phyloP scores from a whole-genome alignment of 2,797 vertebrate species.

The Diglossa cyanea region DNA sequence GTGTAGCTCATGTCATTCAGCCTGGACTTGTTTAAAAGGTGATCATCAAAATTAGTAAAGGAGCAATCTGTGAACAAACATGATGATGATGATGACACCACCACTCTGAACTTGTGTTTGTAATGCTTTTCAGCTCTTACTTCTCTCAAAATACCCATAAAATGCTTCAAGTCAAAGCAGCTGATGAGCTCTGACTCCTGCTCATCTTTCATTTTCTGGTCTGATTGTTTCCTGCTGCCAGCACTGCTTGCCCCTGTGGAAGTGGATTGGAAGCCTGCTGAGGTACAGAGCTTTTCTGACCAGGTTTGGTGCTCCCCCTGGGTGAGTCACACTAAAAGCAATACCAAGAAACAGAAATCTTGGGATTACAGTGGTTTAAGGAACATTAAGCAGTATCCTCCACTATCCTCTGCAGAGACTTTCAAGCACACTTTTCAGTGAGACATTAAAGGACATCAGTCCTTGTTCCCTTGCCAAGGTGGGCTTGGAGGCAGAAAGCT shows the following conservation, averaged over 20 bases:
- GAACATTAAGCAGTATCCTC: neutral
- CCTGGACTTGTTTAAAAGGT: neutral
- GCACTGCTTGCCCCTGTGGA: neutral
- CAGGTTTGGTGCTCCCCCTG: neutral
- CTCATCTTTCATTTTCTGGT: constrained; percentile 39
- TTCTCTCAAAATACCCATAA: neutral
- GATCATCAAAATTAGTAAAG: neutral
- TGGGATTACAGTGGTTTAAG: neutral
- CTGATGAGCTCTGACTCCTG: constrained; percentile 21
- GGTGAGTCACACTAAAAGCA: neutral
- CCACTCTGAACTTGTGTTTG: neutral
- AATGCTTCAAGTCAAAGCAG: neutral
- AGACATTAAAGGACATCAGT: neutral
- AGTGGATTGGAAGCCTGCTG: neutral
- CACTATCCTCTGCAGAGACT: neutral
- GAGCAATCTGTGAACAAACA: neutral
- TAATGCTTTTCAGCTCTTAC: neutral
- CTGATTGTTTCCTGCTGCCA: neutral
- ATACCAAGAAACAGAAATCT: neutral
- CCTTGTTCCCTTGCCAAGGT: neutral
- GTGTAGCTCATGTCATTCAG: neutral
- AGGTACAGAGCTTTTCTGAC: neutral
- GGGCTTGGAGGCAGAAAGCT: neutral
- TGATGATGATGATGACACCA: neutral
- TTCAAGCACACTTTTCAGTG: neutral